Evolutionary conservation across 2,888 invertebrate genomes (phyloP), one percentile per base, ranked within the genome.

Genomic region (Lasioglossum vierecki): DNA sequence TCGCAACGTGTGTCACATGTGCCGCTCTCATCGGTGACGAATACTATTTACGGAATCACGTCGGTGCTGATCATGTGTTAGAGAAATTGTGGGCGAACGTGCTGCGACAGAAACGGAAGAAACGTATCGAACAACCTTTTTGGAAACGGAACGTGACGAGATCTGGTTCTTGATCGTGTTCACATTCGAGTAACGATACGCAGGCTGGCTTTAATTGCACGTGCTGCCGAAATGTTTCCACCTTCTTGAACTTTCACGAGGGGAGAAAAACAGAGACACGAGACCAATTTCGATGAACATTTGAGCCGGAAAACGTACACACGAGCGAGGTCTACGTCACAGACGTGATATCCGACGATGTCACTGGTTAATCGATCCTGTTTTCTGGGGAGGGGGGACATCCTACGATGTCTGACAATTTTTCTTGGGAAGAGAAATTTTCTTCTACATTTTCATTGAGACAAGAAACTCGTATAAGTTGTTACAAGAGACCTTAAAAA

Each of bases 161-260:
- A 26, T n/a, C 68, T 39, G 22, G 22, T 71, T n/a, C n/a, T 81
- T 26, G 30, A 72, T 80, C 41, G 44, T 35, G 46, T 46, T 74
- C 63, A 76, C 15, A 44, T 41, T 49, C 6, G 13, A 68, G 22
- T 1, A 35, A 26, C n/a, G 49, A 26, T 9, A 5, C 68, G 46
- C 66, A 26, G 79, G 66, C 57, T 76, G 80, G 57, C n/a, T 70
- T 86, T 60, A 86, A 86, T 78, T 73, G 78, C 74, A 57, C 79
- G 75, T 72, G 80, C 80, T 77, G 73, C 77, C 76, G 76, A 88
- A 79, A 84, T 75, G 85, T 90, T 90, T 89, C 89, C 89, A 89
- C 89, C 90, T 90, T 87, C 89, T 89, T 89, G 90, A 89, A 89
- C 89, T 90, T 82, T 83, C 6, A 79, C 79, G 68, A 70, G 73